These are phyloP conservation scores for Temnothorax curvispinosus DNA, from an alignment of 1,140 invertebrate genomes.

Conservation along the genomic window DNA sequence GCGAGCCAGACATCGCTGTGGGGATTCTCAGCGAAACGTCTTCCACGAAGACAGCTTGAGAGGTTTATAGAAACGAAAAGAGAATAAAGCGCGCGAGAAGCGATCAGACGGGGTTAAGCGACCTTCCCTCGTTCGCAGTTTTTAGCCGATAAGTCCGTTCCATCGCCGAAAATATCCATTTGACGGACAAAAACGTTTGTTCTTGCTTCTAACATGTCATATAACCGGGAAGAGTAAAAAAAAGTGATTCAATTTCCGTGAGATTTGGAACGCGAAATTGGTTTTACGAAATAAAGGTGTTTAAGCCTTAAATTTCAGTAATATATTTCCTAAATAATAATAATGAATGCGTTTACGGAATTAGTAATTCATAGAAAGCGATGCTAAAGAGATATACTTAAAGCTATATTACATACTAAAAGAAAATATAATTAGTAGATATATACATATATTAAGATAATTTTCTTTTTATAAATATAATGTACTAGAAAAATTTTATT, in stretches of 20 bases:
- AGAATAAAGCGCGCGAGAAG: slow-evolving; percentile 32
- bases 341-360: background rate
- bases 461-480: background rate
- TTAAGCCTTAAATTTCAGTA: background rate
- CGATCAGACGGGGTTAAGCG: slow-evolving; percentile 37
- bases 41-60: slow-evolving; percentile 55
- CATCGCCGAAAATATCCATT: slow-evolving; percentile 45
- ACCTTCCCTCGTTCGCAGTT: slow-evolving; percentile 6
- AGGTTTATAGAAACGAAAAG: slow-evolving; percentile 53
- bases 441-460: background rate
- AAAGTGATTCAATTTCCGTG: background rate
- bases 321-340: background rate
- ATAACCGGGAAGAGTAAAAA: background rate
- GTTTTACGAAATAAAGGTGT: background rate
- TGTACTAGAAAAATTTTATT: background rate
- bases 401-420: background rate
- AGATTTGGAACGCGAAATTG: background rate
- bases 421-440: background rate
- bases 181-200: background rate
- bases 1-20: slow-evolving; percentile 56
- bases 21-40: slow-evolving; percentile 59
- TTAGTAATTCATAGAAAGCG: background rate
- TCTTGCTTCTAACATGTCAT: background rate
- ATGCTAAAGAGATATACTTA: background rate
- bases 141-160: slow-evolving; percentile 51